Evolutionary conservation across 2,888 invertebrate species (phyloP), one percentile per base, ranked within the genome.

Genomic region (Leptinotarsa peninsularis): DNA sequence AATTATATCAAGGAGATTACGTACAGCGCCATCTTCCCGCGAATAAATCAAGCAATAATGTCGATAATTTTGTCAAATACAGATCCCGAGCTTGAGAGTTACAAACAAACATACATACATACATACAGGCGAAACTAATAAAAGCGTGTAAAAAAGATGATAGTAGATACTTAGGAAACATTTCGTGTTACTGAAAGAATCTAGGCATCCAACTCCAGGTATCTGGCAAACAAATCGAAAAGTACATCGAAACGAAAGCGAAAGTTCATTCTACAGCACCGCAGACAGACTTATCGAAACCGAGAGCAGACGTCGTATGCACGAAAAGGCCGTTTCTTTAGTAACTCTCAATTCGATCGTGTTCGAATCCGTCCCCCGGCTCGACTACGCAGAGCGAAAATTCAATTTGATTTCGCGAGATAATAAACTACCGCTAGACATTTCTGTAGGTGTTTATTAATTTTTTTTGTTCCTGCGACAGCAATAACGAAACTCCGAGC

Each of bases 401-500:
- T 58, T 58, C 58, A 23, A 58, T 58, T 58, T 15, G 58, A 58
- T 58, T 58, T 58, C 58, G 58, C 58, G 14, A 58, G 58, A 58
- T 23, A 15, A 58, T 58, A 58, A 58, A 56, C 43, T 56, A 56
- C 18, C 18, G 18, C 56, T 21, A 23, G 58, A 58, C 23, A 58
- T 58, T 14, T 15, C 58, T 54, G 54, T 18, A 54, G 54, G 54
- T 54, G 54, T 54, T 54, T 18, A 54, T 18, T 54, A 54, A 18
- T 27, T 18, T 54, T 21, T 54, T 54, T 54, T 54, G 54, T 54
- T n/a, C 54, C 10, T 18, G 1, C 5, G 18, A 17, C 17, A n/a
- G 3, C 17, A 54, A 15, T 17, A 54, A 18, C 18, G 54, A 54
- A 54, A 54, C 54, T 18, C 54, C 18, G 18, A 54, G n/a, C 13